Evolutionary conservation across 2,888 invertebrate genomes (phyloP).

Genomic region (Drosophila stalkeri): DNA sequence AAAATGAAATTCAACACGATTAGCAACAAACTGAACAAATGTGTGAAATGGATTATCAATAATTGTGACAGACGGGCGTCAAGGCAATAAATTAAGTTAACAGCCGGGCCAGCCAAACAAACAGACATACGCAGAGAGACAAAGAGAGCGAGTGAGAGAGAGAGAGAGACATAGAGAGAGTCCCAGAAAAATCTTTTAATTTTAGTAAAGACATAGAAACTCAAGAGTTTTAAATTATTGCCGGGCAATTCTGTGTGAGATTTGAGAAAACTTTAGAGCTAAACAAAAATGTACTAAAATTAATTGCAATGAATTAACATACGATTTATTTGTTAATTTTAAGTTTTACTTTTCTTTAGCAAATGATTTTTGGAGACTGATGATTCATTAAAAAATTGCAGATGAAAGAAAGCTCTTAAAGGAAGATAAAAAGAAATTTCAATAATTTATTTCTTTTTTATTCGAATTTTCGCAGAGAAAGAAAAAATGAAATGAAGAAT

Average conservation of each 20-base stretch:
- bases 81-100: slow-evolving; percentile 40
- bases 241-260: not conserved
- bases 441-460: too few relatives aligned
- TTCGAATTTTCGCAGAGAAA: too few relatives aligned
- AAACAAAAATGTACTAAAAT: not conserved
- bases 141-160: not conserved
- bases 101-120: not conserved
- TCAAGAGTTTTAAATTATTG: not conserved
- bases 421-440: too few relatives aligned
- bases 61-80: slow-evolving; percentile 58
- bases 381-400: too few relatives aligned
- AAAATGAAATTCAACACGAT: slow-evolving; percentile 55
- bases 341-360: too few relatives aligned
- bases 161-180: not conserved
- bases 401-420: too few relatives aligned
- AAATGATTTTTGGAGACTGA: too few relatives aligned
- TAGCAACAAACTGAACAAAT: slow-evolving; percentile 59
- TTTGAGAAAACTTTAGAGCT: not conserved
- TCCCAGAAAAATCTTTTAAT: not conserved
- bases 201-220: not conserved
- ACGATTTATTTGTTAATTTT: too few relatives aligned
- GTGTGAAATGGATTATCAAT: slow-evolving; percentile 51
- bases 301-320: too few relatives aligned
- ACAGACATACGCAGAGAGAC: not conserved
- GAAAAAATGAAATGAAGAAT: too few relatives aligned